phyloP scores from a whole-genome alignment of 2,888 invertebrate species.

The Hirtodrosophila trivittata region DNA sequence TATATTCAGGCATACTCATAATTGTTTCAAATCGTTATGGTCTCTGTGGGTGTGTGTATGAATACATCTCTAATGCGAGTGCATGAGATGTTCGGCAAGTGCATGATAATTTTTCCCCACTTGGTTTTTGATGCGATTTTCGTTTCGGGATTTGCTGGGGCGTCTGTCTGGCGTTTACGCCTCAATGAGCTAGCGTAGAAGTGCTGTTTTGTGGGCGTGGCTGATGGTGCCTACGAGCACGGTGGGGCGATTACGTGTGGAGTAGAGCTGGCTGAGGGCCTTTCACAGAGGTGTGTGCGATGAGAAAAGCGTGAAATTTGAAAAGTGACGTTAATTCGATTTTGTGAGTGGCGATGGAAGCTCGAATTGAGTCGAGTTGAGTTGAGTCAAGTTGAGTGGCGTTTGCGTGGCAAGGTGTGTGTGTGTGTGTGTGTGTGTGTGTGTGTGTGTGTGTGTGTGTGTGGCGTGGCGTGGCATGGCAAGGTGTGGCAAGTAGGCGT shows the following conservation, averaged over 20 bases:
- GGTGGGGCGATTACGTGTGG: conserved; percentile 7
- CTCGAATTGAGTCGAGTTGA: conserved; percentile 16
- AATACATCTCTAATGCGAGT: no score
- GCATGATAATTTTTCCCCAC: conserved; percentile 13
- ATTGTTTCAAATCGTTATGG: no score
- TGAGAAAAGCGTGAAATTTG: conserved; percentile 67
- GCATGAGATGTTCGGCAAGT: conserved; percentile 17
- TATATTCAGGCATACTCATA: no score
- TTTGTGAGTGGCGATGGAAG: conserved; percentile 34
- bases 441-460: neutral
- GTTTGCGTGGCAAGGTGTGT: conserved; percentile 12
- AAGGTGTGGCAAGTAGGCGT: neutral
- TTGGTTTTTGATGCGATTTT: conserved; percentile 48
- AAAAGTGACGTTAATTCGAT: conserved; percentile 74
- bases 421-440: neutral
- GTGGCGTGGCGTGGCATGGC: neutral
- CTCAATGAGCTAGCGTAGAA: conserved; percentile 42
- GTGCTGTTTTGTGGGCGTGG: neutral
- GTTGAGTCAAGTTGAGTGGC: conserved; percentile 12
- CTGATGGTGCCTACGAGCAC: neutral
- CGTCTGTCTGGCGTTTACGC: conserved; percentile 45
- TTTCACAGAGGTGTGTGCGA: conserved; percentile 26
- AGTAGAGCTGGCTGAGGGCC: neutral
- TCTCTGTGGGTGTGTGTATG: no score
- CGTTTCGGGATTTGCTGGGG: conserved; percentile 30